Evolutionary conservation across 2,113 vertebrate species (phyloP), one percentile per base, ranked within the genome.

Genomic region (Aldabrachelys gigantea): DNA sequence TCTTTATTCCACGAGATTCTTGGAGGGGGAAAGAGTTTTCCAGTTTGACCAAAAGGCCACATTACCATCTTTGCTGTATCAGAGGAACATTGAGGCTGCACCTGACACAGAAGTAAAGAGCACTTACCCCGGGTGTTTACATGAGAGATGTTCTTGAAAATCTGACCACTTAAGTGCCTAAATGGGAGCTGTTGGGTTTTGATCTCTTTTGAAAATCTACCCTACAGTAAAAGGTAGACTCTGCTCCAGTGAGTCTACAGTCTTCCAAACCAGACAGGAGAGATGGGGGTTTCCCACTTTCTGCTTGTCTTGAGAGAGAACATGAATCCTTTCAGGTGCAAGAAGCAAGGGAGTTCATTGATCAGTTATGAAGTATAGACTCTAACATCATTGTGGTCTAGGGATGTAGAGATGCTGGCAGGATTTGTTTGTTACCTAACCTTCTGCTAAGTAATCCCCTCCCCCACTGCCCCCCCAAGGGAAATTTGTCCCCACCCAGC

Each of bases 391-490:
- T 65, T 65, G 31, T 65, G 62, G 62, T n/a, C 62, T 31, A 65
- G 6, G 31, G 62, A n/a, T 35, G 31, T n/a, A 29, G 62, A 65
- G 14, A 16, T 65, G 31, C 62, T 14, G 29, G 25, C 10, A 57
- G 56, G 56, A 57, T 57, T 57, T 57, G 25, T 10, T 57, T 57
- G 29, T 35, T 65, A 35, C 1, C 31, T 35, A 65, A 65, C 57
- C 27, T 59, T 59, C 57, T 12, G 31, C 7, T 16, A 65, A n/a
- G 31, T 35, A n/a, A 65, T 65, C 62, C 16, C 6, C 16, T 65
- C 1, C 4, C 3, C 4, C 4, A 47, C 13, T 2, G 13, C 10
- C 13, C 49, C 4, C 49, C 49, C 4, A 50, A 50, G 49, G 49
- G 49, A 5, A 14, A 50, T 25, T 8, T 78, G 8, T 22, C 19